A percentile compares a stretch with the other conserved stretches of the same genome.
Conservation (phyloP, 2,113 vertebrate genomes). For the Oplegnathus fasciatus region DNA sequence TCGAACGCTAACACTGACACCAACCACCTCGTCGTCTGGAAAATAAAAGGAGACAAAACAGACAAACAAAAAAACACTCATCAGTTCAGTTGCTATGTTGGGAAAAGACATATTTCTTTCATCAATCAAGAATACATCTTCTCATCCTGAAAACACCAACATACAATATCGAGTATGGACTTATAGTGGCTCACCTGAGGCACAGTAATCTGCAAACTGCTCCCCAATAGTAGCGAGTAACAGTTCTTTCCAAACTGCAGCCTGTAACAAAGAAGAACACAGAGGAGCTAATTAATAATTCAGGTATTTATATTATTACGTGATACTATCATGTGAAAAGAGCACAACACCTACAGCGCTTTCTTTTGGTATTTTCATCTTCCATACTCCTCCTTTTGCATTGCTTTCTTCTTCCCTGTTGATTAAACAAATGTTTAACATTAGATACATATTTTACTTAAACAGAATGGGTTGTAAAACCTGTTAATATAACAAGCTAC, state of each 20-base stretch:
- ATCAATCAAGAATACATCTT: fast-evolving
- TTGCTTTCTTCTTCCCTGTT: conserved; percentile 97
- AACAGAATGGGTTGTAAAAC: background rate
- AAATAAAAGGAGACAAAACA: background rate
- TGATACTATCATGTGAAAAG: background rate
- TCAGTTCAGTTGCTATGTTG: background rate
- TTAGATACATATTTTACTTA: background rate
- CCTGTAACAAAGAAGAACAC: conserved; percentile 76
- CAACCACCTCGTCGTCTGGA: conserved; percentile 95
- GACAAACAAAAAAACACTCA: background rate
- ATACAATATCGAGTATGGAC: background rate
- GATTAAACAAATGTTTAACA: background rate
- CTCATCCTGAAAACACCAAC: background rate
- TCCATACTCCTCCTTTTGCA: conserved; percentile 95
- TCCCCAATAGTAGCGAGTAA: conserved; percentile 95
- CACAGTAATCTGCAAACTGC: conserved; percentile 93
- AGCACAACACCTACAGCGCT: conserved; percentile 86
- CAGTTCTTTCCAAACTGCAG: conserved; percentile 95
- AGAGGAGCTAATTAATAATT: background rate
- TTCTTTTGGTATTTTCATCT: conserved; percentile 97
- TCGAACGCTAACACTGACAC: conserved; percentile 94
- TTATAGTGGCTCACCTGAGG: conserved; percentile 81
- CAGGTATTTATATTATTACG: background rate
- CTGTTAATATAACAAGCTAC: background rate
- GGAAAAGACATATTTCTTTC: background rate